Conservation (phyloP, 2,797 vertebrate species). For the Lepilemur ruficaudatus region DNA sequence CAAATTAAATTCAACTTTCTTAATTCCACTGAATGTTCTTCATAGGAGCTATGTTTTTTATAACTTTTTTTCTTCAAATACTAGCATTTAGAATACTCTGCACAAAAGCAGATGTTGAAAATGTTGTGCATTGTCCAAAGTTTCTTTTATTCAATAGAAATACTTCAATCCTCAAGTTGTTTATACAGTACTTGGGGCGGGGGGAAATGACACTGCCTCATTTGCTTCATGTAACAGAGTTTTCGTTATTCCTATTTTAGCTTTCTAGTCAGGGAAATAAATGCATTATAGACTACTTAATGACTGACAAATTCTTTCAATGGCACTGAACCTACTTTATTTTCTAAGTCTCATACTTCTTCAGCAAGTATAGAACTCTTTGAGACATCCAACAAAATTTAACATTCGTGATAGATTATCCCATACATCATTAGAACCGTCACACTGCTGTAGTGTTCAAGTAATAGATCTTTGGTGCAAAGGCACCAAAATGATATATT, state of each 20-base stretch:
- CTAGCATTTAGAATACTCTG: neutral
- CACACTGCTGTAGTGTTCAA: neutral
- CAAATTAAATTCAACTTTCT: neutral
- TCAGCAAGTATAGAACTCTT: neutral
- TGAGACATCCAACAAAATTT: neutral
- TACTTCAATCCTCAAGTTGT: neutral
- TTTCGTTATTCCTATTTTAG: neutral
- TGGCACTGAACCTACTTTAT: neutral
- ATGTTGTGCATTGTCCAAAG: neutral
- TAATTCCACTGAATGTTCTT: neutral
- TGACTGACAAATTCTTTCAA: neutral
- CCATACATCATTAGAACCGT: neutral
- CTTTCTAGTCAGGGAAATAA: neutral
- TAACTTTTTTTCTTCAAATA: neutral
- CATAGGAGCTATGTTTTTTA: neutral
- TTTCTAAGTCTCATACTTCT: constrained; percentile 1
- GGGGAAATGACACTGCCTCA: neutral
- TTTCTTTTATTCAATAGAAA: neutral
- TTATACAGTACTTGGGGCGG: neutral
- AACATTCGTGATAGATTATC: constrained; percentile 13
- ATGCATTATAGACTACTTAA: neutral
- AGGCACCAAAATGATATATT: constrained; percentile 25
- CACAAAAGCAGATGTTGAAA: neutral
- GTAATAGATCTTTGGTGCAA: constrained; percentile 43
- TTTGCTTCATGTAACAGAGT: neutral